A percentile compares a stretch with the other conserved stretches of the same genome.
Conservation (phyloP, 1,140 invertebrate genomes). For the Galendromus occidentalis region DNA sequence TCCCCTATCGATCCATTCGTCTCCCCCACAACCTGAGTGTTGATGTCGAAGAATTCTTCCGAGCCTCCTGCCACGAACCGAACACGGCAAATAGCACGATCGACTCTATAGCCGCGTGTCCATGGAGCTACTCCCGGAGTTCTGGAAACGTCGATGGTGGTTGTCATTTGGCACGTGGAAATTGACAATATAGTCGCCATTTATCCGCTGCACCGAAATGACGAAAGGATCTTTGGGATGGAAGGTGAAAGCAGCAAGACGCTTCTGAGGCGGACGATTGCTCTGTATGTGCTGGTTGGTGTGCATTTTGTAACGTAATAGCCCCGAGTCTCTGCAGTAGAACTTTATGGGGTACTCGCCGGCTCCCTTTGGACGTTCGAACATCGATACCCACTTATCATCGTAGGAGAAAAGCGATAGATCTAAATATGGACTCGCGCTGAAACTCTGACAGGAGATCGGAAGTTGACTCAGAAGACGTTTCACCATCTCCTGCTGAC, state of each 20-base stretch:
- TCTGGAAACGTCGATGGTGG: not conserved
- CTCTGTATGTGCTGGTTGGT: slow-evolving; percentile 39
- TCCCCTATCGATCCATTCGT: no score
- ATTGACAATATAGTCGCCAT: slow-evolving; percentile 87
- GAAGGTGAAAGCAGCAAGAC: slow-evolving; percentile 91
- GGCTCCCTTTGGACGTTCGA: slow-evolving; percentile 82
- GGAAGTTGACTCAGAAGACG: slow-evolving; percentile 73
- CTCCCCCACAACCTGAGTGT: no score
- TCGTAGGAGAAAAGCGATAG: slow-evolving; percentile 82
- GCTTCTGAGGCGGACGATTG: slow-evolving; percentile 38
- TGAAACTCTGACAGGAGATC: slow-evolving; percentile 83
- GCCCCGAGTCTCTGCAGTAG: slow-evolving; percentile 65
- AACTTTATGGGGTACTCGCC: slow-evolving; percentile 82
- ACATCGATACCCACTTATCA: slow-evolving; percentile 82
- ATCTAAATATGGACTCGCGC: slow-evolving; percentile 77
- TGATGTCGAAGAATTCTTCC: no score
- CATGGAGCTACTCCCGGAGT: no score
- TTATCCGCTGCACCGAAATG: slow-evolving; percentile 80
- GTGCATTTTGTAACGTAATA: slow-evolving; percentile 67
- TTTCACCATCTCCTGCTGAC: slow-evolving; percentile 64
- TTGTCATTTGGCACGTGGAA: slow-evolving; percentile 53
- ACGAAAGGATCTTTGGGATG: slow-evolving; percentile 89
- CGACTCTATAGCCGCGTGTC: no score
- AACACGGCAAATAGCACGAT: no score
- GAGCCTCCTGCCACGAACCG: no score